A percentile compares a stretch with the other conserved stretches of the same genome.
phyloP scores from a whole-genome alignment of 2,113 vertebrate genomes.

The Gadus chalcogrammus region DNA sequence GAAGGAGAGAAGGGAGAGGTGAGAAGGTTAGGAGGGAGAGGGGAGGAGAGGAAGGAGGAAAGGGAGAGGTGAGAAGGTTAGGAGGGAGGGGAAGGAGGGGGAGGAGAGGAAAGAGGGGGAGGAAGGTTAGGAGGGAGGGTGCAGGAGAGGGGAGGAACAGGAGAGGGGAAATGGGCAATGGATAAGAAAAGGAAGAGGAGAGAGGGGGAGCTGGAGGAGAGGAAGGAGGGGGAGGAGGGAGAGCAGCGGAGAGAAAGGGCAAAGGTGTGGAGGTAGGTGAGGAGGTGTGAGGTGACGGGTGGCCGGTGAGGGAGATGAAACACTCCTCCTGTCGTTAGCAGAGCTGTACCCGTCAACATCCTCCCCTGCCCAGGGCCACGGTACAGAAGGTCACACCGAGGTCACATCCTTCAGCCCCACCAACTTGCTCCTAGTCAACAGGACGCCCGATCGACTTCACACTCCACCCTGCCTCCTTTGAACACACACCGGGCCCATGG shows the following conservation, averaged over 20 bases:
- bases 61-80: too few species aligned
- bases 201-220: neutral
- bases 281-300: conserved; percentile 6
- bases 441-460: too few species aligned
- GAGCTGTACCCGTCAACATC: conserved; percentile 32
- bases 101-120: neutral
- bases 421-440: too few species aligned
- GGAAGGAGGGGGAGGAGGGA: neutral
- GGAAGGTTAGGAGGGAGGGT: too few species aligned
- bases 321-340: conserved; percentile 54
- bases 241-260: neutral
- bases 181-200: neutral
- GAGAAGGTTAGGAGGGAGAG: too few species aligned
- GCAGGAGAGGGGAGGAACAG: neutral
- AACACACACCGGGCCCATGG: too few species aligned
- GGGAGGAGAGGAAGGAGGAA: too few species aligned
- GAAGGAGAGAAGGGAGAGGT: neutral
- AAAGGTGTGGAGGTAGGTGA: conserved; percentile 1
- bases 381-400: conserved; percentile 26
- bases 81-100: neutral
- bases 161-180: neutral
- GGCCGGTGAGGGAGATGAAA: conserved; percentile 44
- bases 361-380: conserved; percentile 24
- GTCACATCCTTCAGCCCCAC: conserved; percentile 44
- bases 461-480: neutral